These are phyloP conservation scores for Drosophila nr. perissopoda DNA, from an alignment of 2,888 invertebrate genomes.

Conservation along the genomic window DNA sequence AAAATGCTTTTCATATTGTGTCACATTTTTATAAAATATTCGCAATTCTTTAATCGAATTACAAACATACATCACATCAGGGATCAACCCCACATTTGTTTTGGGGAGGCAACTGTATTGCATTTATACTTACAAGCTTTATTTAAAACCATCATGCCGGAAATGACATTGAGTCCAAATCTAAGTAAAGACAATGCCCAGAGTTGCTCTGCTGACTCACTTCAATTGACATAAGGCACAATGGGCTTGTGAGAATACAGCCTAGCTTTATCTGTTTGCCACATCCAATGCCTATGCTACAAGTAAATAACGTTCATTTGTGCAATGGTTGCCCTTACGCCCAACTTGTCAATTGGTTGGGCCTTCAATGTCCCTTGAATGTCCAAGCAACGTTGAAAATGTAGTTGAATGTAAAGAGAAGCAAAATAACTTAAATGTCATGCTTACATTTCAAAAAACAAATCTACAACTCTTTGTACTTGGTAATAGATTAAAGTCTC, in stretches of 20 bases:
- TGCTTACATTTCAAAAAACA: slow-evolving; percentile 71
- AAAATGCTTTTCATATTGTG: not conserved
- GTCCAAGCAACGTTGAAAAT: slow-evolving; percentile 14
- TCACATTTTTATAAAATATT: not conserved
- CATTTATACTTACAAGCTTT: slow-evolving; percentile 33
- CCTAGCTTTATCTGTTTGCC: slow-evolving; percentile 52
- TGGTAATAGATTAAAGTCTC: slow-evolving; percentile 74
- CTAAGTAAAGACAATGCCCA: slow-evolving; percentile 35
- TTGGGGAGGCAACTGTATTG: slow-evolving; percentile 5
- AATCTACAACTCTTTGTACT: slow-evolving; percentile 68
- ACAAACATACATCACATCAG: not conserved
- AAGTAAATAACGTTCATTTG: slow-evolving; percentile 48
- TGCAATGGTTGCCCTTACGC: slow-evolving; percentile 22
- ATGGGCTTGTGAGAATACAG: slow-evolving; percentile 53
- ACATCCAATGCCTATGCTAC: slow-evolving; percentile 43
- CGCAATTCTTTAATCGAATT: slow-evolving; percentile 16
- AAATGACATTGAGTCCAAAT: slow-evolving; percentile 56
- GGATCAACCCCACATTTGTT: slow-evolving; percentile 2
- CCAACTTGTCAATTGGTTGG: slow-evolving; percentile 44
- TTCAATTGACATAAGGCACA: slow-evolving; percentile 56
- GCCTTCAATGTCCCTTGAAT: slow-evolving; percentile 5
- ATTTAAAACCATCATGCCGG: slow-evolving; percentile 59
- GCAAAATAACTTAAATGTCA: slow-evolving; percentile 74
- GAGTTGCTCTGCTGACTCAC: slow-evolving; percentile 37
- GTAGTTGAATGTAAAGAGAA: slow-evolving; percentile 28